These are phyloP conservation scores for Lepus oiostolus DNA, from an alignment of 2,797 vertebrate species.

Conservation along the genomic window DNA sequence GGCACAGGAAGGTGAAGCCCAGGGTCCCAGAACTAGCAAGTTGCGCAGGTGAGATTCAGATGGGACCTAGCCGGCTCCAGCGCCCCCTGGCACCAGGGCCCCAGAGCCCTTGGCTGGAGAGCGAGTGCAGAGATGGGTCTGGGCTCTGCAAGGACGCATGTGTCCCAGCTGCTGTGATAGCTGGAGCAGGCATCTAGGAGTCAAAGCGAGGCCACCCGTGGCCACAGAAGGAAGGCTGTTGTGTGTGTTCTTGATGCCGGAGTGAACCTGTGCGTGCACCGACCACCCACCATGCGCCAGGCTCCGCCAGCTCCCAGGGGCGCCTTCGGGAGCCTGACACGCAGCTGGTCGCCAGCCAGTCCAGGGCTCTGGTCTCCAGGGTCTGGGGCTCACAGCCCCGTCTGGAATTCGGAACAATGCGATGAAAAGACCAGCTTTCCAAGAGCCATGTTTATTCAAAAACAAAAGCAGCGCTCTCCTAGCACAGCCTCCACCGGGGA, in stretches of 20 bases:
- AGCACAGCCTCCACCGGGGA: neutral
- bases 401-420: neutral
- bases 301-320: neutral
- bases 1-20: neutral
- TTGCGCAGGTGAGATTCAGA: neutral
- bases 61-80: accelerated
- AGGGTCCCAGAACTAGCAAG: neutral
- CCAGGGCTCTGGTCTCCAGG: conserved; percentile 22
- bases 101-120: no score
- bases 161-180: neutral
- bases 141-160: neutral
- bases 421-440: conserved; percentile 69
- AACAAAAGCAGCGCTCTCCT: conserved; percentile 35
- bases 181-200: neutral
- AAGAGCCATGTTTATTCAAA: neutral
- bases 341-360: neutral
- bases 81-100: neutral
- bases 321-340: neutral
- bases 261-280: neutral
- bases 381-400: neutral
- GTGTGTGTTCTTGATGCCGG: neutral
- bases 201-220: neutral
- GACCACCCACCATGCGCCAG: neutral
- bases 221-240: neutral
- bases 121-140: no score